phyloP scores from a whole-genome alignment of 2,797 vertebrate genomes.

The Corythornis leucogaster region DNA sequence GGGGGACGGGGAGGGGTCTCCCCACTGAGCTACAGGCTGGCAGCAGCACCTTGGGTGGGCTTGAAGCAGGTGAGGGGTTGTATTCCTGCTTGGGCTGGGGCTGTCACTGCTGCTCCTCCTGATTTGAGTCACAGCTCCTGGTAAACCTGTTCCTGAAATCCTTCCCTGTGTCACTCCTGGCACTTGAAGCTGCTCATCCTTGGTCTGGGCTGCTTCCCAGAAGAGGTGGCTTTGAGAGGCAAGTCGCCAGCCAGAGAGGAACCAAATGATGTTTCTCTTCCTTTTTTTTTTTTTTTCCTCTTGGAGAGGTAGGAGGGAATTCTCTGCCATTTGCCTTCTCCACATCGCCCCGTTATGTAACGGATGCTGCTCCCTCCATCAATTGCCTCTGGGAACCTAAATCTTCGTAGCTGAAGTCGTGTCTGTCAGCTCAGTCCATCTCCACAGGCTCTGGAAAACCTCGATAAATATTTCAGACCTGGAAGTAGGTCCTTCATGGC shows the following conservation, averaged over 20 bases:
- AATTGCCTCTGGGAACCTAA: background rate
- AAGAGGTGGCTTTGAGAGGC: background rate
- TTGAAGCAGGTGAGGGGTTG: background rate
- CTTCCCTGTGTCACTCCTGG: background rate
- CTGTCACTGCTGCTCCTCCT: background rate
- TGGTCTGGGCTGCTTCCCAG: background rate
- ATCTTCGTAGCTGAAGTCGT: background rate
- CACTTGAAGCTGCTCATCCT: background rate
- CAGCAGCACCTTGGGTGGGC: background rate
- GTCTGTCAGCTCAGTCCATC: background rate
- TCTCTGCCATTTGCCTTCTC: background rate
- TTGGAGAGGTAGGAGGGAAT: background rate
- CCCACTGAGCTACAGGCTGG: fast-evolving
- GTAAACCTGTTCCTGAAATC: background rate
- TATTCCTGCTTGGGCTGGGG: background rate
- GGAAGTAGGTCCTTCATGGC: fast-evolving
- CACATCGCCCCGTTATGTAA: background rate
- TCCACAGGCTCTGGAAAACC: background rate
- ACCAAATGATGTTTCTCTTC: background rate
- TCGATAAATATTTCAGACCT: background rate
- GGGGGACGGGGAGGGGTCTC: background rate
- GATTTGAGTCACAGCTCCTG: background rate
- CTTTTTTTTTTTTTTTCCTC: too few relatives aligned
- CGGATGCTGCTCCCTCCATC: background rate
- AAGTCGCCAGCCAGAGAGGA: background rate